These are phyloP conservation scores for Lasioglossum lativentre DNA, from an alignment of 2,888 invertebrate species.

Conservation along the genomic window DNA sequence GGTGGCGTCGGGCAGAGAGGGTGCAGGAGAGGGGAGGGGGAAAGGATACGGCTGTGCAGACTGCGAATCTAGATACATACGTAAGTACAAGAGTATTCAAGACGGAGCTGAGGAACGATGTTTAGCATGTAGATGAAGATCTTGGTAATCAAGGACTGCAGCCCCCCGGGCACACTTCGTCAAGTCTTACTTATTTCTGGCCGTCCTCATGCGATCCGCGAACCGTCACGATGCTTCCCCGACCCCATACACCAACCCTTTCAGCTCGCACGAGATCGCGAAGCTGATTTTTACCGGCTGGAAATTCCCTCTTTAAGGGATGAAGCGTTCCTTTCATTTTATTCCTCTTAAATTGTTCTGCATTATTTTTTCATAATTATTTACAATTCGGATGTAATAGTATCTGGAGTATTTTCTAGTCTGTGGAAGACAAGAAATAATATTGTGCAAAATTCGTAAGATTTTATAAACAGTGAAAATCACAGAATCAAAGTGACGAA, in stretches of 20 bases:
- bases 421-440: background rate
- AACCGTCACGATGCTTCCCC: constrained; percentile 45
- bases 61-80: constrained; percentile 83
- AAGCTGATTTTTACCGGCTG: background rate
- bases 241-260: background rate
- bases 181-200: constrained; percentile 83
- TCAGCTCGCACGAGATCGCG: background rate
- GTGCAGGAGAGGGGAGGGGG: constrained; percentile 49
- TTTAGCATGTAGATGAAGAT: constrained; percentile 85
- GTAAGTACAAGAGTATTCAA: constrained; percentile 83
- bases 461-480: no score
- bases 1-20: constrained; percentile 50
- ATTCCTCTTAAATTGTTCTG: background rate
- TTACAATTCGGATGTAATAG: background rate
- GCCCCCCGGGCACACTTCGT: constrained; percentile 83
- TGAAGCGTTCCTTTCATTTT: background rate
- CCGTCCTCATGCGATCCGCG: constrained; percentile 66
- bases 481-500: no score
- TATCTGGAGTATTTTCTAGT: background rate
- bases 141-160: constrained; percentile 83
- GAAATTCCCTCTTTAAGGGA: background rate
- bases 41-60: constrained; percentile 54
- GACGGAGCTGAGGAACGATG: constrained; percentile 79
- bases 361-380: background rate
- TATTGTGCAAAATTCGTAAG: no score